These are phyloP conservation scores for Corythoichthys intestinalis DNA, from an alignment of 2,113 vertebrate genomes.

Conservation along the genomic window DNA sequence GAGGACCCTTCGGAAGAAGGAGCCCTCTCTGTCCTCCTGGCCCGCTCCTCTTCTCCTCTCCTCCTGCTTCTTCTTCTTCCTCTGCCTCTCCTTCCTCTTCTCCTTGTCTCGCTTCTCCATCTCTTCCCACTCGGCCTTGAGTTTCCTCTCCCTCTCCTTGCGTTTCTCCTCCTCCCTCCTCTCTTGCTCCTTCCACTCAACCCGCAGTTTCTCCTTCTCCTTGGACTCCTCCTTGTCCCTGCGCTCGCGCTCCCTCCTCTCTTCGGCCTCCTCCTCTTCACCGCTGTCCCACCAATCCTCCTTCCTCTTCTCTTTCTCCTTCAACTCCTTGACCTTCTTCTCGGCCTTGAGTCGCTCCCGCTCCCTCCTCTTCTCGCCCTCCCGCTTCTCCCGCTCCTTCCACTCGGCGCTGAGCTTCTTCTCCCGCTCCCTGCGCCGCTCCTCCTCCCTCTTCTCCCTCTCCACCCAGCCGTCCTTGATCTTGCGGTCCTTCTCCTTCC, in stretches of 20 bases:
- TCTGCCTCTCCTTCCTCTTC: constrained; percentile 5
- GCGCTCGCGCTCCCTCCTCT: neutral
- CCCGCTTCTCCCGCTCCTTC: constrained; percentile 2
- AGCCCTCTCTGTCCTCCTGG: neutral
- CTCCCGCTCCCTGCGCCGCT: neutral
- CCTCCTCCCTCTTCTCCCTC: constrained; percentile 6
- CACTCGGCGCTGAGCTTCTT: neutral
- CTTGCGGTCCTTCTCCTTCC: neutral
- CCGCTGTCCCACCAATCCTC: neutral
- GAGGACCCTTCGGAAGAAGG: too few relatives aligned
- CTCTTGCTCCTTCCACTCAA: neutral
- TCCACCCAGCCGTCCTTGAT: neutral
- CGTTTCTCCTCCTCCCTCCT: neutral
- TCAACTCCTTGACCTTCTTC: neutral
- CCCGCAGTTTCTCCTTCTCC: constrained; percentile 1
- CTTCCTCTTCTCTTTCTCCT: neutral
- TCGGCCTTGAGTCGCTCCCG: constrained; percentile 1
- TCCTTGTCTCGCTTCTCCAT: constrained; percentile 6
- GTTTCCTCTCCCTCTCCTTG: constrained; percentile 1
- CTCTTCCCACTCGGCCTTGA: constrained; percentile 9
- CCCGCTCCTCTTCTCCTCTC: neutral
- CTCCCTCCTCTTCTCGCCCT: neutral
- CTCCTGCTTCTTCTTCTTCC: neutral
- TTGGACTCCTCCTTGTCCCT: neutral
- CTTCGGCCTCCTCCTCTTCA: neutral